Evolutionary conservation across 2,888 invertebrate genomes (phyloP).

Genomic region (Mycalesis mineus): DNA sequence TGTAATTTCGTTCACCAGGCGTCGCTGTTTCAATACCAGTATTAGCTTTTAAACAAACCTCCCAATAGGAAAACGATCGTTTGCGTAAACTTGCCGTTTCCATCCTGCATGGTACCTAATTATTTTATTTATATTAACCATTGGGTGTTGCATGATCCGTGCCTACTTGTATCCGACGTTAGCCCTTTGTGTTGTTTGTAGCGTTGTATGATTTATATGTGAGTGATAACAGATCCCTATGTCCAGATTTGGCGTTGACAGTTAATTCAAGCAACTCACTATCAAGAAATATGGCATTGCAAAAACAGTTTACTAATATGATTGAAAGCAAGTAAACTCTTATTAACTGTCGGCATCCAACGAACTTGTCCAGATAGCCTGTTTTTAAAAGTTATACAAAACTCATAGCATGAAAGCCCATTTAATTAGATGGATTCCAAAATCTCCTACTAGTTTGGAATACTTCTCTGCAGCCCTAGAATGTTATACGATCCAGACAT

Average conservation of each 20-base stretch:
- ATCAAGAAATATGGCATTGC: background rate
- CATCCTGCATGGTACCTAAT: conserved; percentile 10
- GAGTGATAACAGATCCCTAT: conserved; percentile 50
- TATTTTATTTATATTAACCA: conserved; percentile 51
- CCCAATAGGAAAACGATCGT: background rate
- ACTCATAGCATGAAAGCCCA: conserved; percentile 70
- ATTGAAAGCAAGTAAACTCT: conserved; percentile 26
- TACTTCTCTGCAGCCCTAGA: conserved; percentile 58
- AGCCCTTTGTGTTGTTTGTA: conserved; percentile 76
- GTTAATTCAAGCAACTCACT: conserved; percentile 47
- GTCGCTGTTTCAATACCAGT: background rate
- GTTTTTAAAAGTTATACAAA: conserved; percentile 43
- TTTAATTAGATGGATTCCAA: conserved; percentile 49
- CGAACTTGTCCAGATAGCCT: conserved; percentile 48
- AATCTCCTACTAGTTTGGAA: conserved; percentile 52
- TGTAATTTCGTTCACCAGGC: background rate
- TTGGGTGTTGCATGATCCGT: conserved; percentile 78
- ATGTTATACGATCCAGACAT: conserved; percentile 54
- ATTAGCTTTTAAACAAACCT: background rate
- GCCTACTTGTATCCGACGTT: conserved; percentile 74
- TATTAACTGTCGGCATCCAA: conserved; percentile 68
- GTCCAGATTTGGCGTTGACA: conserved; percentile 62
- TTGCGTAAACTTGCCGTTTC: background rate
- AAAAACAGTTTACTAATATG: background rate
- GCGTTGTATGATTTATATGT: conserved; percentile 63